Conservation (phyloP, 2,888 invertebrate species). For the Yponomeuta sedellus region DNA sequence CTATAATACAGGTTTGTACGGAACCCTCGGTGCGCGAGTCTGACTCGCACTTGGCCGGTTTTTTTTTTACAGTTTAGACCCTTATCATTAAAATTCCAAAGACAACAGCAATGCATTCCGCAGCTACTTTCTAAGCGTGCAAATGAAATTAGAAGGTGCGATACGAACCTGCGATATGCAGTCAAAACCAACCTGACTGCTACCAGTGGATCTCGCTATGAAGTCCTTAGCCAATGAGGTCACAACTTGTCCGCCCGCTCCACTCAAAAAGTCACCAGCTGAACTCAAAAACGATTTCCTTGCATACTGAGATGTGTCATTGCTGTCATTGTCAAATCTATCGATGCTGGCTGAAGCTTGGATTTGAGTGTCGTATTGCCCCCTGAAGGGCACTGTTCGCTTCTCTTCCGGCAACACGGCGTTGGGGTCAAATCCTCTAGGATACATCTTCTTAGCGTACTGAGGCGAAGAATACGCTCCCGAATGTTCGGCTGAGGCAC, state of each 20-base stretch:
- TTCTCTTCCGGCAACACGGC: constrained; percentile 55
- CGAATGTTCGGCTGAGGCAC: constrained; percentile 48
- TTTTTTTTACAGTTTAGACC: constrained; percentile 1
- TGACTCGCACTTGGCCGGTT: no score
- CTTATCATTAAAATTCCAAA: constrained; percentile 10
- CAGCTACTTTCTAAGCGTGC: constrained; percentile 43
- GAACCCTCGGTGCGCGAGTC: no score
- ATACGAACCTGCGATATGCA: constrained; percentile 72
- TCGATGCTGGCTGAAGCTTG: constrained; percentile 35
- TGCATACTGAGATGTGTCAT: constrained; percentile 46
- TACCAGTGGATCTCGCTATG: constrained; percentile 80
- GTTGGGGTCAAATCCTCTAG: constrained; percentile 48
- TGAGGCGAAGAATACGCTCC: constrained; percentile 74
- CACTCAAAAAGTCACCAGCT: constrained; percentile 60
- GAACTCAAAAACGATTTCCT: constrained; percentile 56
- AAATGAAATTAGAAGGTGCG: constrained; percentile 42
- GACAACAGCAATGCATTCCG: constrained; percentile 15
- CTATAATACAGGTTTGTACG: no score
- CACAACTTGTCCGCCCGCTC: constrained; percentile 71
- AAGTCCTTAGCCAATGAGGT: constrained; percentile 80
- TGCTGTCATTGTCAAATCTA: constrained; percentile 42
- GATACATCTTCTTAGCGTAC: constrained; percentile 70
- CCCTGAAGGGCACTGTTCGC: constrained; percentile 40
- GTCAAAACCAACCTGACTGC: constrained; percentile 81
- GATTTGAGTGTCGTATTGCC: constrained; percentile 25